Evolutionary conservation across 2,113 vertebrate species (phyloP), one percentile per base, ranked within the genome.

Genomic region (Ia io): DNA sequence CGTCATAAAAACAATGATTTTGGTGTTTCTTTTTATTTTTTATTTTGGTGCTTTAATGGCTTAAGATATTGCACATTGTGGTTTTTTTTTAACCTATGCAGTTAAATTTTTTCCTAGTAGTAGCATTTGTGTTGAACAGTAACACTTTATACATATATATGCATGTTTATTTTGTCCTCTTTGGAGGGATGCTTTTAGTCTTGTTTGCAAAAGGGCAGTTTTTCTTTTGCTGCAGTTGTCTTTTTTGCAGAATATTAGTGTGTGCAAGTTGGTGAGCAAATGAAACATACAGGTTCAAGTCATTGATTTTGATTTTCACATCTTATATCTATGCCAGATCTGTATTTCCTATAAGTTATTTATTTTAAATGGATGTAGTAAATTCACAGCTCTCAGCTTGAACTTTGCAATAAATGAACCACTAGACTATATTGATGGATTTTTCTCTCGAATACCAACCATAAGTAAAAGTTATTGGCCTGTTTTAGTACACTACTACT

Each of bases 21-120:
- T 84, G 84, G 93, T 85, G 91, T 82, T 25, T 44, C 67, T 95
- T 96, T 63, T 91, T 95, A 3, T 73, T 90, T 92, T 95, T 93
- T 96, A 97, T 94, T 97, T 96, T 97, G 98, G 98, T 99, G 98
- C 98, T 98, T 99, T 98, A 98, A 98, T 97, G 97, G 98, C 98
- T 98, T 98, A 97, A 98, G 96, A 98, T 98, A 93, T 99, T 99
- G 98, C 98, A 99, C 98, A 98, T 98, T 98, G 84, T 63, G 88
- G 88, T 80, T 82, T 98, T 96, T 97, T 98, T 98, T 98, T 98
- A 98, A 98, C 98, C 98, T 99, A 99, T 99, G 98, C 98, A 99
- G 98, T 98, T 98, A 97, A 98, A 98, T 97, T 96, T 96, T 95
- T 96, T 93, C 96, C 71, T 98, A 98, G 97, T 96, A 96, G 87